Base-by-base conservation (phyloP, 1,140 invertebrate species). In the Zaprionus camerounensis region DNA sequence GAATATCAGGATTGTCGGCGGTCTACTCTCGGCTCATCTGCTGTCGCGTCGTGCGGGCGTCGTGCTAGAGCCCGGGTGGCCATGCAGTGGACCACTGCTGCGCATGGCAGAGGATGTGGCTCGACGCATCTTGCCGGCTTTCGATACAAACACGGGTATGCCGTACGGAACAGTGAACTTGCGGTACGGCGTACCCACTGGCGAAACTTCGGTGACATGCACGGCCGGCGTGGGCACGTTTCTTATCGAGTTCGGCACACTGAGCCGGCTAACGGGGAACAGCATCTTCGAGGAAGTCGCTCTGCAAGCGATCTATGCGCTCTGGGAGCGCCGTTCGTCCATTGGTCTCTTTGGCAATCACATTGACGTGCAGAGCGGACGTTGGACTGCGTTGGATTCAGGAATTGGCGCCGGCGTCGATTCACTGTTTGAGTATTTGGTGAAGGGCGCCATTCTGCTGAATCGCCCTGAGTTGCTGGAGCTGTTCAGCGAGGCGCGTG, bases 401-500 rank as follows among this genome's bases (percentile, higher is more conserved):
- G 98, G 98, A 7, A 96, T 96, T 69, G 97, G 97, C 2, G 98
- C 98, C 22, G 99, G 99, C 13, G 97, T 99, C 11, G 99, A 99
- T 93, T 99, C 99, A 0, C 99, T 99, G 92, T 99, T 98, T 94
- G 99, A 99, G 93, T 99, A 99, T 93, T 94, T 99, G 62, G 98
- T 99, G 0, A 99, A 99, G 95, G 99, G 98, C 3, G 95, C 97
- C 7, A 94, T 97, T 11, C 82, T 97, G 22, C 93, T 97, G 7
- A 96, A 97, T 88, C 95, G 96, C 72, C 98, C 99, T 2, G 96
- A 98, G 88, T 93, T 99, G 28, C 96, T 99, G 93, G 95, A 97
- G 22, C 98, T 99, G 95, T 99, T 99, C 82, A 94, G 96, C 78
- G 97, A 97, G 86, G 96, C 96, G 9, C 95, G 96, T 67, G 93